A percentile compares a stretch with the other conserved stretches of the same genome.
Conservation (phyloP, 2,797 vertebrate genomes). For the Periophthalmus magnuspinnatus region DNA sequence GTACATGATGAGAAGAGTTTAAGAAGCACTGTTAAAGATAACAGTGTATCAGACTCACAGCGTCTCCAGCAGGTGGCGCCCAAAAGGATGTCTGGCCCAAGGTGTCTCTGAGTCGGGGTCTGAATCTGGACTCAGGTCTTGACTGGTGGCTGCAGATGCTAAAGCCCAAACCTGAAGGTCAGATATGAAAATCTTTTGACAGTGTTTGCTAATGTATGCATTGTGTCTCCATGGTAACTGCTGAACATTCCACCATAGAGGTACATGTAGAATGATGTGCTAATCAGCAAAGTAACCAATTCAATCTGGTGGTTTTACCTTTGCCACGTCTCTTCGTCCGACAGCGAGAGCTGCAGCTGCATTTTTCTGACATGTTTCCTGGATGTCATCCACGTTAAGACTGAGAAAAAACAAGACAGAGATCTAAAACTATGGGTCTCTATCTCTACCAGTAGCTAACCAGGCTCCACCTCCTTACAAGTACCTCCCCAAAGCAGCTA, state of each 20-base stretch:
- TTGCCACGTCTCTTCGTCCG: slow-evolving; percentile 90
- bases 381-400: slow-evolving; percentile 89
- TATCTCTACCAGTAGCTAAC: too few species aligned
- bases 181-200: background rate
- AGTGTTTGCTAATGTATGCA: too few species aligned
- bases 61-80: slow-evolving; percentile 91
- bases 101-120: slow-evolving; percentile 94
- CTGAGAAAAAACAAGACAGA: slow-evolving; percentile 37
- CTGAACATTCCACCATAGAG: too few species aligned
- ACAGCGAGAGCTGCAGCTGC: slow-evolving; percentile 85
- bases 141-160: slow-evolving; percentile 89
- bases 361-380: slow-evolving; percentile 96
- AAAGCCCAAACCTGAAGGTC: slow-evolving; percentile 91
- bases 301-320: slow-evolving; percentile 73
- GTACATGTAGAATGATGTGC: too few species aligned
- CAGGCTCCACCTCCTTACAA: too few species aligned
- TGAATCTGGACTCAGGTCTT: slow-evolving; percentile 88
- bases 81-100: slow-evolving; percentile 96
- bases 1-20: too few species aligned
- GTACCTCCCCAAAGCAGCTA: too few species aligned
- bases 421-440: too few species aligned
- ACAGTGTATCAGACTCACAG: slow-evolving; percentile 76
- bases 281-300: too few species aligned
- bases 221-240: too few species aligned
- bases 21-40: too few species aligned